Base-by-base conservation (phyloP, 1,140 invertebrate species). In the Pteromalus puparum region DNA sequence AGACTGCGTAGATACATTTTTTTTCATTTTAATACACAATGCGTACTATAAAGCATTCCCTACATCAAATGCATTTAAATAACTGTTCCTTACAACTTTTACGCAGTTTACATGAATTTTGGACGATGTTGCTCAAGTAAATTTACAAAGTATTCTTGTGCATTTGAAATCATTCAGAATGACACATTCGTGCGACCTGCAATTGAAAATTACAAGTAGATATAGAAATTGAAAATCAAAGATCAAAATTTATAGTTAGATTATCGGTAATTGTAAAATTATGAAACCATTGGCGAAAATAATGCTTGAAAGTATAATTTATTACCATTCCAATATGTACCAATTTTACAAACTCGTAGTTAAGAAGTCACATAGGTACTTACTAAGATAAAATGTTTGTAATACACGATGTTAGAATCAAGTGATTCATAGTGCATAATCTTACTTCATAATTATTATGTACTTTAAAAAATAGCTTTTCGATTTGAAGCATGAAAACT, bases 301-400 rank as follows among this genome's bases (percentile, higher is more conserved):
- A n/a, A n/a, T 61, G 53, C 18, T 61, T n/a, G 21, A n/a, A 61
- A 61, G 1, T 61, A 61, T n/a, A 61, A 80, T 42, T 73, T 81
- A 73, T 53, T 81, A 7, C 67, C 79, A 81, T 81, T 73, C 79
- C 68, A 72, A 53, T 74, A 53, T 74, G 53, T 28, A 73, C 30
- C 12, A 61, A n/a, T 61, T 61, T 61, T 61, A 61, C 18, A 61
- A 61, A 61, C 0, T 61, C 21, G 7, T n/a, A 61, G 21, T 61
- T n/a, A 61, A n/a, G 7, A n/a, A 61, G 6, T 61, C 53, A 61
- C 53, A n/a, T 61, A n/a, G 21, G 18, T 61, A 61, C 53, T 61
- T 61, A 21, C 7, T n/a, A 18, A 61, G 15, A 61, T 61, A 61
- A 61, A 61, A 61, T 48, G 46, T 21, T 21, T 61, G 21, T n/a